Evolutionary conservation across 1,140 invertebrate species (phyloP).

Genomic region (Coenobita brevimanus): DNA sequence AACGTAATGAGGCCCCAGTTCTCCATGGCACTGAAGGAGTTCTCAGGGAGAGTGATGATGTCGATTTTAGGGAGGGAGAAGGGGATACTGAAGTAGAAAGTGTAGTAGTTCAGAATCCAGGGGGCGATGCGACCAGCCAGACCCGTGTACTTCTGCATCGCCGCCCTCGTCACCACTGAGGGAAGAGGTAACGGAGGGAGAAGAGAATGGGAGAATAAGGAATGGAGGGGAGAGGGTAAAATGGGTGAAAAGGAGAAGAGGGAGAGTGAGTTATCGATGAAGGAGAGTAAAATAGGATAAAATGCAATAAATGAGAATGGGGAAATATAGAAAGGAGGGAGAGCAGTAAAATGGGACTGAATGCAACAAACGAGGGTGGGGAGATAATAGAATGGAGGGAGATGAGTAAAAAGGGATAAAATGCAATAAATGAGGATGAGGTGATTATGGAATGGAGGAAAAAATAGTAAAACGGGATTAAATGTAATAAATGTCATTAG

Average conservation of each 20-base stretch:
- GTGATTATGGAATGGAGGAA: background rate
- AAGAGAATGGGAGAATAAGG: background rate
- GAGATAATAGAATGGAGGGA: background rate
- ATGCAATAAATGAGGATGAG: background rate
- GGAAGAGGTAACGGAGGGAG: background rate
- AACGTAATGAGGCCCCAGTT: slow-evolving; percentile 85
- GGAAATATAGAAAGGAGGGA: slow-evolving; percentile 2
- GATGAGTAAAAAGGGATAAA: background rate
- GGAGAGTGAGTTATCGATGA: background rate
- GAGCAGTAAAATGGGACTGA: too few species aligned
- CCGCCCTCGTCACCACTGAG: slow-evolving; percentile 70
- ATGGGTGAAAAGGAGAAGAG: background rate
- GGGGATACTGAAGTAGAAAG: slow-evolving; percentile 87
- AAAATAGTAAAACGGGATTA: too few species aligned
- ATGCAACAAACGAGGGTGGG: background rate
- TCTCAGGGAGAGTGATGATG: slow-evolving; percentile 82
- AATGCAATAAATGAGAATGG: background rate
- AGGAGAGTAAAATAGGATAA: background rate
- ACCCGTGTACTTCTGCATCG: slow-evolving; percentile 74
- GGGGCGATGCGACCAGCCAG: slow-evolving; percentile 86
- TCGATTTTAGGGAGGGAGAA: slow-evolving; percentile 89
- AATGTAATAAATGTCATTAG: too few species aligned
- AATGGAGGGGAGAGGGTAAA: background rate
- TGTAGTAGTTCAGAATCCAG: slow-evolving; percentile 85
- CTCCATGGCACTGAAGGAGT: slow-evolving; percentile 91